phyloP scores from a whole-genome alignment of 2,113 vertebrate species.

The Macroglossus sobrinus region DNA sequence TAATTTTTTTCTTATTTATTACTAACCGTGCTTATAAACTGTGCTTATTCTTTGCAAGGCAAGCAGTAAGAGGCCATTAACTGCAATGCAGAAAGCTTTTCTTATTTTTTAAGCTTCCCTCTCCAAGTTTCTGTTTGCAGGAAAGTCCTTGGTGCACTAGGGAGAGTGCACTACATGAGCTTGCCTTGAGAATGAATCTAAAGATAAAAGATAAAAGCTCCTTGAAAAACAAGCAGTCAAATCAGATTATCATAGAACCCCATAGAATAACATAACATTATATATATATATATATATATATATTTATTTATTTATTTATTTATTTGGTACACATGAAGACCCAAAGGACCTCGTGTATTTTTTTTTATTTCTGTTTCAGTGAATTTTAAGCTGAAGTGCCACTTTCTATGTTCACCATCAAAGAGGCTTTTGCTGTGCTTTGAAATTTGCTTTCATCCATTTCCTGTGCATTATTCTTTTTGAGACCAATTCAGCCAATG shows the following conservation, averaged over 20 bases:
- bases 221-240: slow-evolving; percentile 28
- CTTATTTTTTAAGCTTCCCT: neutral
- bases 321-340: slow-evolving; percentile 13
- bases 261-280: neutral
- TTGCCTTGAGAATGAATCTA: neutral
- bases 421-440: slow-evolving; percentile 62
- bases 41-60: neutral
- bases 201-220: slow-evolving; percentile 49
- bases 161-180: neutral
- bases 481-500: slow-evolving; percentile 37
- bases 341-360: neutral
- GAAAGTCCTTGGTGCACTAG: neutral
- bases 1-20: neutral
- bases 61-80: neutral
- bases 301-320: neutral
- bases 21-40: neutral
- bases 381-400: slow-evolving; percentile 53
- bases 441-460: slow-evolving; percentile 45
- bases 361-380: slow-evolving; percentile 63
- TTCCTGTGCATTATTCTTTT: slow-evolving; percentile 51
- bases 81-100: neutral
- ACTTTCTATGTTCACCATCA: slow-evolving; percentile 60
- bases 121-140: slow-evolving; percentile 20
- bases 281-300: neutral
- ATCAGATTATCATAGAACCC: neutral